Percentiles rank a stretch among this genome's conserved stretches.
Evolutionary conservation across 2,113 vertebrate species (phyloP).

Genomic region (Pimephales promelas): DNA sequence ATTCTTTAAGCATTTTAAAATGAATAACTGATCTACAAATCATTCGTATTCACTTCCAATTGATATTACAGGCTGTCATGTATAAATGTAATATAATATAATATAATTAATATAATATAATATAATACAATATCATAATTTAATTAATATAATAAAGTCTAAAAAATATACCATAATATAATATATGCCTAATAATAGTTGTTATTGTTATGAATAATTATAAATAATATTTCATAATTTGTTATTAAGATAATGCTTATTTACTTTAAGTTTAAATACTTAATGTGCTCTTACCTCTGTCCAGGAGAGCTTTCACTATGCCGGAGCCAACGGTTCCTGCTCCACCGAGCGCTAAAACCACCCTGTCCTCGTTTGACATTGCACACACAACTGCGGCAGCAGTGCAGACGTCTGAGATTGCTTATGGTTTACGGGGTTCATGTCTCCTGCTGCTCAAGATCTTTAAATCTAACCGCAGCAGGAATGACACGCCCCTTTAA

Average conservation of each 20-base stretch:
- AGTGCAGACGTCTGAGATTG: conserved; percentile 32
- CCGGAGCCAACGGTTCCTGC: conserved; percentile 82
- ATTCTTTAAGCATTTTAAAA: too few species aligned
- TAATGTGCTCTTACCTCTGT: conserved; percentile 74
- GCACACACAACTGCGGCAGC: conserved; percentile 1
- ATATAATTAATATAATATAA: too few species aligned
- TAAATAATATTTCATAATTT: background rate
- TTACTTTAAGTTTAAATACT: background rate
- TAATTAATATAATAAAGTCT: too few species aligned
- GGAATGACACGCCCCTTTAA: background rate
- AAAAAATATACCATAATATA: too few species aligned
- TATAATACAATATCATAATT: too few species aligned
- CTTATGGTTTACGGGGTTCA: conserved; percentile 34
- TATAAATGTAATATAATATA: too few species aligned
- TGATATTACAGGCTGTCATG: too few species aligned
- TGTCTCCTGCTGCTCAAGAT: conserved; percentile 25
- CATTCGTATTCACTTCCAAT: too few species aligned
- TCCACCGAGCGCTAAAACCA: conserved; percentile 81
- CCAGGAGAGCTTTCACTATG: conserved; percentile 78
- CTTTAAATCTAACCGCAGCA: conserved; percentile 60
- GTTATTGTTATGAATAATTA: background rate
- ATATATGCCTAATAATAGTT: background rate
- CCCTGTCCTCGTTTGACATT: conserved; percentile 78
- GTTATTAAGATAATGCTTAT: background rate
- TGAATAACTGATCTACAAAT: too few species aligned